Conservation (phyloP, 2,888 invertebrate species). For the Pseudolycoriella hygida region DNA sequence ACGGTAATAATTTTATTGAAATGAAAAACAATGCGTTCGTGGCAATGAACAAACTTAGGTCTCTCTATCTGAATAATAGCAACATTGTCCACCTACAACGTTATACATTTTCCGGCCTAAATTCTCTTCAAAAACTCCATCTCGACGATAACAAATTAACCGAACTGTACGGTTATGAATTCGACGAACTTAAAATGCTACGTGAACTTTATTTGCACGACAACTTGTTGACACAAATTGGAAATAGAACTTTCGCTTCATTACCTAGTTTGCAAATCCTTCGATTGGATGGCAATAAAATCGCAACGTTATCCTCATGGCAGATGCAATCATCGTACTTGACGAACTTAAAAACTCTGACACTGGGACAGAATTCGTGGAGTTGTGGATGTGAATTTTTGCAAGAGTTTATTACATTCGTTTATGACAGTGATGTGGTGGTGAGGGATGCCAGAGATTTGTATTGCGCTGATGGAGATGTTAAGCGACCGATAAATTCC, state of each 20-base stretch:
- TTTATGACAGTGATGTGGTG: conserved; percentile 62
- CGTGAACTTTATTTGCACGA: conserved; percentile 74
- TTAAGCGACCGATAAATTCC: conserved; percentile 62
- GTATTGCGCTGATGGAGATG: conserved; percentile 62
- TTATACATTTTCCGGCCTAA: conserved; percentile 65
- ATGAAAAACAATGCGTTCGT: conserved; percentile 77
- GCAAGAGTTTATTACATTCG: conserved; percentile 66
- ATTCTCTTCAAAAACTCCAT: conserved; percentile 63
- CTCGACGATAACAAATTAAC: conserved; percentile 70
- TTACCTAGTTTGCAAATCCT: conserved; percentile 62
- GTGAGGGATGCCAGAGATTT: conserved; percentile 62
- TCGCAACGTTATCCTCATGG: conserved; percentile 2
- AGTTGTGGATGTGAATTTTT: conserved; percentile 80
- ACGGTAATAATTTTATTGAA: conserved; percentile 73
- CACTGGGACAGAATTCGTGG: conserved; percentile 56
- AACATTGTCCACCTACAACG: conserved; percentile 72
- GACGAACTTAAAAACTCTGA: conserved; percentile 3
- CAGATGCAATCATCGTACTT: conserved; percentile 5
- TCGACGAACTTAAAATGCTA: conserved; percentile 60
- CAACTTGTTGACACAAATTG: conserved; percentile 61
- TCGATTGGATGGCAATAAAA: conserved; percentile 61
- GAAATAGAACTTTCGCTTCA: conserved; percentile 61
- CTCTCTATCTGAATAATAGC: conserved; percentile 71
- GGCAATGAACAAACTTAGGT: conserved; percentile 74
- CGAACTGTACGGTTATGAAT: conserved; percentile 67